phyloP scores from a whole-genome alignment of 1,140 invertebrate species.

The Danaus melanippus region DNA sequence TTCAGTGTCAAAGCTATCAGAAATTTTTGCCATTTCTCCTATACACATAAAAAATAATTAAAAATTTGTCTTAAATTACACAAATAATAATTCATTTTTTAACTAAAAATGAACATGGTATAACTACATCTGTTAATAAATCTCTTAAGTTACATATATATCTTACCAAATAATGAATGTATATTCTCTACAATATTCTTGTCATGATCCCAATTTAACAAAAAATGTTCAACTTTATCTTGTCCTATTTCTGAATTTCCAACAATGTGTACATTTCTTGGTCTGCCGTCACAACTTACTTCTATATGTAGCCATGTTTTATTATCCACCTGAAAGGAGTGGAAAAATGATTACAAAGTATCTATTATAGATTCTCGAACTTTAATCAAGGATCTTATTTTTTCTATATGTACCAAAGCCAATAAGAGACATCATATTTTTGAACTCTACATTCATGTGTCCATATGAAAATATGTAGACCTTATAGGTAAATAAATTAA shows the following conservation, averaged over 20 bases:
- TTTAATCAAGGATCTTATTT: no score
- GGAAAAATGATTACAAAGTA: no score
- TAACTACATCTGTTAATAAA: no score
- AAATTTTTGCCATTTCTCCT: no score
- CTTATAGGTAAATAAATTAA: slow-evolving; percentile 1
- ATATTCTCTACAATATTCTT: slow-evolving; percentile 53
- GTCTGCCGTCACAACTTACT: slow-evolving; percentile 41
- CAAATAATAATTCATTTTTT: no score
- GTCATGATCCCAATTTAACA: slow-evolving; percentile 57
- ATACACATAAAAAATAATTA: no score
- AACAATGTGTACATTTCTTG: slow-evolving; percentile 44
- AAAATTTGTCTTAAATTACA: no score
- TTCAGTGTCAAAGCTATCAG: no score
- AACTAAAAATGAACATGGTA: no score
- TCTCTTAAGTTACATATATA: slow-evolving; percentile 4
- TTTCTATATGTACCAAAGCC: no score
- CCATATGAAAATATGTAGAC: not conserved
- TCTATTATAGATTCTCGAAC: no score
- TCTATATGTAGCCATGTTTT: slow-evolving; percentile 52
- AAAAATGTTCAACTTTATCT: slow-evolving; percentile 37
- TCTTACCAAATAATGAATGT: slow-evolving; percentile 41
- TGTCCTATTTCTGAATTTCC: slow-evolving; percentile 39
- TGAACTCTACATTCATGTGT: not conserved
- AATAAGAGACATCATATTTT: no score
- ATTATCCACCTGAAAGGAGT: slow-evolving; percentile 29